Evolutionary conservation across 2,888 invertebrate species (phyloP).

Genomic region (Phortica okadai): DNA sequence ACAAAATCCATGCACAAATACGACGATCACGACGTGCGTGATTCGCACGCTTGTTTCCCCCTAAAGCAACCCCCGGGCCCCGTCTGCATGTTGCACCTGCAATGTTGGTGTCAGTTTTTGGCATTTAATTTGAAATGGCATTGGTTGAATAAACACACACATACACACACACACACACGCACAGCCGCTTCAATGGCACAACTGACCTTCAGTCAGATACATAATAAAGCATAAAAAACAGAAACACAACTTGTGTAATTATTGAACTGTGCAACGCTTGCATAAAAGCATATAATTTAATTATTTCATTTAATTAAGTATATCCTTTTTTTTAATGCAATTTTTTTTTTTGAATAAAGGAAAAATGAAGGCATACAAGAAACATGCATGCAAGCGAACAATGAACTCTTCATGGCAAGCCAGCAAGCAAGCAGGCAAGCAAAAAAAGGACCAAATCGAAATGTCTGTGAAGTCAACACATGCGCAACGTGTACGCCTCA

Average conservation of each 20-base stretch:
- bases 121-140: conserved; percentile 60
- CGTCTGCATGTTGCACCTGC: neutral
- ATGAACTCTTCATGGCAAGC: conserved; percentile 7
- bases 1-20: conserved; percentile 9
- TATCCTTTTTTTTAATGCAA: neutral
- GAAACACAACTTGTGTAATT: neutral
- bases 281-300: neutral
- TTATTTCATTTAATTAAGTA: conserved; percentile 18
- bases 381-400: neutral
- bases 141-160: conserved; percentile 47
- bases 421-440: neutral
- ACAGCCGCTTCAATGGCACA: neutral
- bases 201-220: conserved; percentile 15
- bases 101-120: conserved; percentile 55
- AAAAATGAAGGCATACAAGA: neutral
- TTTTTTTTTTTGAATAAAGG: neutral
- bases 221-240: conserved; percentile 1
- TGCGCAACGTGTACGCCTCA: neutral
- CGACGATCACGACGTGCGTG: neutral
- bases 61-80: no score
- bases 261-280: neutral
- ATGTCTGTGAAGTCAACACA: conserved; percentile 12
- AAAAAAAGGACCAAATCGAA: neutral
- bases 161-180: conserved; percentile 9
- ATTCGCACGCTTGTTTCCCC: neutral